Base-by-base conservation (phyloP, 2,797 vertebrate genomes). In the Lophotriccus pileatus region DNA sequence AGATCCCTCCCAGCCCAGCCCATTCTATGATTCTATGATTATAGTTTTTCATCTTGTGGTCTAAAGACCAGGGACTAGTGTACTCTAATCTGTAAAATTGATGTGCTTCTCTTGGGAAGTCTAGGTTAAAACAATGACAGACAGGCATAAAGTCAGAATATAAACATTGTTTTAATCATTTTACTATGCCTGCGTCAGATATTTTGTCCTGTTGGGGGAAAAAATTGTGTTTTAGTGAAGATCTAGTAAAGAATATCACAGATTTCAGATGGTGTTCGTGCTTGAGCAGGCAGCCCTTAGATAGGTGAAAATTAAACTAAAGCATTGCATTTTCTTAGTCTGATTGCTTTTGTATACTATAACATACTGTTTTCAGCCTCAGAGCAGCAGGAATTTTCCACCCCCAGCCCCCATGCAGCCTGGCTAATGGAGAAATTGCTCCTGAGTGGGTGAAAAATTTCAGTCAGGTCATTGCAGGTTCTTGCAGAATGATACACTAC, bases 401-500 rank as follows among this genome's bases (percentile, higher is more conserved):
- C 44, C 19, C 8, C 4, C 25, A 86, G 36, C 43, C 55, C 74
- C 41, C 69, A 81, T 44, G 60, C 78, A 89, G 87, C 62, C 69
- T 77, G 30, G 13, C 15, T 87, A 84, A 74, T 23, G 20, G 74
- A 22, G 49, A 81, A 89, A 91, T 89, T 64, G 55, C 58, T 79
- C 24, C 73, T 86, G 72, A 88, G 87, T 37, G 62, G 47, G 62
- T 85, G 77, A 95, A 96, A 94, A 95, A 79, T 90, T 77, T 78
- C 77, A 87, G 56, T 81, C 55, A 59, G 91, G 76, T 81, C 88
- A 91, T 46, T 64, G 62, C 43, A 87, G 36, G 63, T 86, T 84
- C 79, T 88, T 81, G 46, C 78, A 89, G 90, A 55, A 58, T 53
- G 82, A 90, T 92, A 87, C 22, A n/a, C 76, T 74, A 83, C 60